phyloP scores from a whole-genome alignment of 2,888 invertebrate genomes.

The Hyposoter didymator region DNA sequence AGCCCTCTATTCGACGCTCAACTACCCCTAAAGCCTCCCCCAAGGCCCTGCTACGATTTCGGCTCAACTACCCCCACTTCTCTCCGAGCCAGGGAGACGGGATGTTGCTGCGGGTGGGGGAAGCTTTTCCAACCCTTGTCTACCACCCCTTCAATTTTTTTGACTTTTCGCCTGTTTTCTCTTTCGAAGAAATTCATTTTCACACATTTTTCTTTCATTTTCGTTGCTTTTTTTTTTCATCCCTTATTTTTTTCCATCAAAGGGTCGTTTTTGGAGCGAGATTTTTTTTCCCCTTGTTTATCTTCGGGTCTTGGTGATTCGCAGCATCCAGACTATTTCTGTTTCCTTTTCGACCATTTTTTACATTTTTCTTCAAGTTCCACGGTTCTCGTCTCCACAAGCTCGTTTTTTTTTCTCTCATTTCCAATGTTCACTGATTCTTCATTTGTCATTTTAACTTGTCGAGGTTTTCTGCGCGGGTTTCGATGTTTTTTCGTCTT shows the following conservation, averaged over 20 bases:
- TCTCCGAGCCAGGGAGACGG: neutral
- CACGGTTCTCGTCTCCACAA: too few relatives aligned
- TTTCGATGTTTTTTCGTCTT: neutral
- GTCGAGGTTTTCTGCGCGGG: neutral
- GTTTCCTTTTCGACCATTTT: too few relatives aligned
- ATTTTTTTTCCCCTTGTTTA: neutral
- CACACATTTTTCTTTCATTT: neutral
- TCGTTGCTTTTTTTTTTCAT: neutral
- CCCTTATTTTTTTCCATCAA: neutral
- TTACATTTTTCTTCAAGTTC: too few relatives aligned
- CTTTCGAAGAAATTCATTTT: neutral
- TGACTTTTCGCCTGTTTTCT: neutral
- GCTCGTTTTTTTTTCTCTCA: neutral
- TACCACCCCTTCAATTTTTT: neutral
- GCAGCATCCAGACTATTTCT: too few relatives aligned
- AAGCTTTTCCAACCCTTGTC: neutral
- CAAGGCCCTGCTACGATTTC: neutral
- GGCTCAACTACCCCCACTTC: slow-evolving; percentile 6
- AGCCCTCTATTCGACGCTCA: slow-evolving; percentile 75
- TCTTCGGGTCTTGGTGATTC: neutral
- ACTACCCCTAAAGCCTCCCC: neutral
- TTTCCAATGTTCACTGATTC: neutral
- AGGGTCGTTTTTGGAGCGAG: neutral
- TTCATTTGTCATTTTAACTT: neutral
- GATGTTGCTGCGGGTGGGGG: neutral